Conservation (phyloP, 2,797 vertebrate genomes). For the Sitta carolinensis region DNA sequence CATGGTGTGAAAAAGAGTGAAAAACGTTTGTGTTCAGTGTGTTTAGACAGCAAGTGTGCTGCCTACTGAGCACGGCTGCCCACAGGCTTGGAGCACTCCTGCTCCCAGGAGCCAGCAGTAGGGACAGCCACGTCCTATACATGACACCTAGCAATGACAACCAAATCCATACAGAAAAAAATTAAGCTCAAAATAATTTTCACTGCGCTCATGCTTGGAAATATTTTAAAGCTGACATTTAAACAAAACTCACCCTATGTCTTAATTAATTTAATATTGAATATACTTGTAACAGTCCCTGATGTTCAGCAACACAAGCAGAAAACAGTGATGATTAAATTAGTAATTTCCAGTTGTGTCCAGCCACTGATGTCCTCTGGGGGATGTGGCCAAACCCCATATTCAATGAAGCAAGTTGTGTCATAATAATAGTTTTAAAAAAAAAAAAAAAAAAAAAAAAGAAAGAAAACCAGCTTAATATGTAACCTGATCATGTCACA, state of each 20-base stretch:
- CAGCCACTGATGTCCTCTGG: not conserved
- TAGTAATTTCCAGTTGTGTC: not conserved
- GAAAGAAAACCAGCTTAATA: too few species aligned
- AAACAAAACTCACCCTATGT: rapidly evolving
- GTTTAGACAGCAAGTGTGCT: constrained; percentile 12
- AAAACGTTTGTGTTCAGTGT: not conserved
- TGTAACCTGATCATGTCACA: not conserved
- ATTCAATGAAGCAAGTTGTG: not conserved
- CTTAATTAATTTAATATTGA: not conserved
- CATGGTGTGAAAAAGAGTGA: constrained; percentile 5
- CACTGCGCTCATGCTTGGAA: not conserved
- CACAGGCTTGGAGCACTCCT: rapidly evolving
- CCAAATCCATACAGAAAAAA: not conserved
- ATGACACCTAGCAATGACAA: not conserved
- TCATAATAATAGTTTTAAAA: not conserved
- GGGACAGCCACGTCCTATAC: not conserved
- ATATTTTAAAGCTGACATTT: not conserved
- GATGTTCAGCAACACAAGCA: not conserved
- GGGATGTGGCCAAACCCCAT: not conserved
- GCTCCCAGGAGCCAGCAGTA: not conserved
- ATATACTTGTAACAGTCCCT: not conserved
- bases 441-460: not conserved
- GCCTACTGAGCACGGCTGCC: not conserved
- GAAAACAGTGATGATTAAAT: not conserved
- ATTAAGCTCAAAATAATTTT: not conserved